Evolutionary conservation across 2,113 vertebrate genomes (phyloP), one percentile per base, ranked within the genome.

Genomic region (Ciconia stormi): DNA sequence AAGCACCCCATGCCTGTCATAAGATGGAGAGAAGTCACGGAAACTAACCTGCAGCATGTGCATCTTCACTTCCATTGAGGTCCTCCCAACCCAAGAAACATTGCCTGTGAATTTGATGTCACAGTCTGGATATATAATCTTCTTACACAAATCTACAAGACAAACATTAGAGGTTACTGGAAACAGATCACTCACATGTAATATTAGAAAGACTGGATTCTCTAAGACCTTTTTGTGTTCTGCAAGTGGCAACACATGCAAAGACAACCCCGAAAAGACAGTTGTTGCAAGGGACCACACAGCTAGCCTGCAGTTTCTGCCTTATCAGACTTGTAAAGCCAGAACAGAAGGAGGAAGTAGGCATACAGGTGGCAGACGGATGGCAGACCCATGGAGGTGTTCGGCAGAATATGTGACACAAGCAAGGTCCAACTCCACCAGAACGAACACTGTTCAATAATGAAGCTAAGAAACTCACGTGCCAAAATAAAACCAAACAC

Each of bases 11-110:
- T 30, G 8, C 18, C 40, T 26, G 26, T 13, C 0, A 0, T 3
- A 53, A n/a, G 47, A 83, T 4, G 26, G 44, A 87, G 10, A 87
- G 36, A 92, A 70, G 40, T 30, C 77, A 59, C 46, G 36, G 53
- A 27, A 87, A 65, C 96, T 55, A 46, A 99, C 99, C 99, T 99
- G 99, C 34, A 98, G 98, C 99, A 99, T 99, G 88, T 98, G 98
- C 99, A 99, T 99, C 98, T 99, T 99, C 93, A 99, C 99, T 98
- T 99, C 99, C 96, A 99, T 99, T 11, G 99, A 99, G 14, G 99
- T 99, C 87, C 94, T 99, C 49, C 99, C 99, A 94, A 99, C 99
- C 99, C 99, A 99, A 27, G 99, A 99, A 97, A 99, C 99, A 23
- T 99, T 99, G 94, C 99, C 99, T 13, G 98, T 99, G 95, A 99